A percentile compares a stretch with the other conserved stretches of the same genome.
These are phyloP conservation scores for Casuarius casuarius DNA, from an alignment of 2,113 vertebrate species.

Conservation along the genomic window DNA sequence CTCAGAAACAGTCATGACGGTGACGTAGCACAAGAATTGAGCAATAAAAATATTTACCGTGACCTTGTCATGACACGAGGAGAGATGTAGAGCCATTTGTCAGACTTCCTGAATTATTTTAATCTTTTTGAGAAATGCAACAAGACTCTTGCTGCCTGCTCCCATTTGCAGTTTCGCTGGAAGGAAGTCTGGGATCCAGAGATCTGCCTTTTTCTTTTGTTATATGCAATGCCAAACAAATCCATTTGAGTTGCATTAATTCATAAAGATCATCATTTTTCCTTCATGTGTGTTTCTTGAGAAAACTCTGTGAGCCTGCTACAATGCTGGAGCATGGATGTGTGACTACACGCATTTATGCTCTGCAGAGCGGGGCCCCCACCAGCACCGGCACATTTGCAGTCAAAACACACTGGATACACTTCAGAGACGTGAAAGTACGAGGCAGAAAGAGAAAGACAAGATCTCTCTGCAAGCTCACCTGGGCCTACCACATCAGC, in stretches of 20 bases:
- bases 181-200: not conserved
- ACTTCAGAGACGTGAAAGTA: not conserved
- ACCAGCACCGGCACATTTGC: no score
- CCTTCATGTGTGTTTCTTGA: not conserved
- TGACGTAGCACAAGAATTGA: not conserved
- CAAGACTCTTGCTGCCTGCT: not conserved
- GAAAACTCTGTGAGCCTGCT: not conserved
- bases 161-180: not conserved
- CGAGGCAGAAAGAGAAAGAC: not conserved
- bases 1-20: not conserved
- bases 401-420: not conserved
- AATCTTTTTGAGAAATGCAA: not conserved
- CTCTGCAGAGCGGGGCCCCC: not conserved
- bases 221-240: not conserved
- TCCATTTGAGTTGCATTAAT: not conserved
- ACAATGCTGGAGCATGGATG: not conserved
- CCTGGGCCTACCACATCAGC: slow-evolving; percentile 51
- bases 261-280: not conserved
- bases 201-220: not conserved
- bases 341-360: not conserved
- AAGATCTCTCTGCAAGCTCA: slow-evolving; percentile 44
- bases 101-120: not conserved
- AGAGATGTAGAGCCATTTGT: not conserved
- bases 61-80: not conserved
- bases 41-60: slow-evolving; percentile 17